Evolutionary conservation across 2,888 invertebrate genomes (phyloP), one percentile per base, ranked within the genome.

Genomic region (Blera fallax): DNA sequence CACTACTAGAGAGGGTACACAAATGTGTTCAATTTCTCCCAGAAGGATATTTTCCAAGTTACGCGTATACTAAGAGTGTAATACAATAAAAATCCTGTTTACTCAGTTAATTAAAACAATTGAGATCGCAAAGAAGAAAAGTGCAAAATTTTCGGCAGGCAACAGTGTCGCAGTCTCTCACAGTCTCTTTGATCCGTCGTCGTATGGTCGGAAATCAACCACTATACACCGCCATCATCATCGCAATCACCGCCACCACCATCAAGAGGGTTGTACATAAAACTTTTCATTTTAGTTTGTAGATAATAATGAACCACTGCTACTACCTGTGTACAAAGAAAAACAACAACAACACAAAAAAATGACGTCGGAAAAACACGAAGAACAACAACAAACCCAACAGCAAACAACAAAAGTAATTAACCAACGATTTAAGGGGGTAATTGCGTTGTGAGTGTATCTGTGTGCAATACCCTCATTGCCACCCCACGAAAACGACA

Each of bases 361-460:
- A 56, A 40, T 70, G 45, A 60, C 27, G 60, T 16, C 18, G 34
- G 65, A 52, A 78, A 78, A 65, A 72, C 34, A 50, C 29, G 43
- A n/a, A 48, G 18, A 62, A 69, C 24, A 79, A 69, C 48, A 69
- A 54, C 18, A 54, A 80, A 37, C 76, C 70, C 52, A 67, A 60
- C 58, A 77, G 72, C 85, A 85, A 85, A 80, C 85, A 85, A 76
- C 85, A 85, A 85, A 85, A 85, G 85, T 85, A 85, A 85, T 85
- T 85, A 85, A 85, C 85, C 81, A 81, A 76, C 81, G 85, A 85
- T 85, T 85, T 81, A 81, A 81, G 85, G 81, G 76, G 81, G 76
- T 85, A 85, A 85, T 85, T 85, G 85, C 72, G 65, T 77, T 67
- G 84, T 60, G 64, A 76, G 62, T 79, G 76, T 62, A 34, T 70